Base-by-base conservation (phyloP, 2,888 invertebrate genomes). In the Branchipolynoe longqiensis region DNA sequence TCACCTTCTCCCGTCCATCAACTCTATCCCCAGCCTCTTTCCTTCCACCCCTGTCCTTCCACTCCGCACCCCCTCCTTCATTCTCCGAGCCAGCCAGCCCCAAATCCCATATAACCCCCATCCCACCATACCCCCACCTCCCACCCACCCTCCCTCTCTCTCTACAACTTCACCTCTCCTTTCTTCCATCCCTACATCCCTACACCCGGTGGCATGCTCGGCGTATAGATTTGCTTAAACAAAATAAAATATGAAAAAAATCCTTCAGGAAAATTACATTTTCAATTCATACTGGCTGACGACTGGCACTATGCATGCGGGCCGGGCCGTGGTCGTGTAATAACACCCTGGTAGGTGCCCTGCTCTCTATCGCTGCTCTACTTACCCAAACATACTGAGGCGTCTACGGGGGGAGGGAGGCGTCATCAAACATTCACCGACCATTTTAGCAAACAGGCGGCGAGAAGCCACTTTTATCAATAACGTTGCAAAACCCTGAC, bases 251-350 rank as follows among this genome's bases (percentile, higher is more conserved):
- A n/a, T n/a, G n/a, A n/a, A 36, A 36, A 69, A 22, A 36, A 69
- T 38, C 69, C 69, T 69, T 69, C 36, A 38, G 69, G 69, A 69
- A 69, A 69, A 69, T 69, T 69, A 69, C 69, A 69, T 69, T 69
- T 69, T 69, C 69, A 69, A 69, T 69, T 69, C 69, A 69, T 69
- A 69, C 33, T 8, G 25, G 36, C 58, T 4, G 14, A 8, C n/a
- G 58, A 4, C 18, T 14, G 58, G 58, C n/a, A 22, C 36, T 2
- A 31, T 31, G 62, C 62, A 62, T 62, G 69, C 36, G 69, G 58
- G 33, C 31, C 12, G 62, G 62, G 33, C 14, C 25, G 1, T 14
- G 69, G 48, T n/a, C n/a, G 6, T 69, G 69, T 69, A 33, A 69
- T 33, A 69, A 69, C 69, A 69, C 36, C 69, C 69, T 48, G 48